phyloP scores from a whole-genome alignment of 2,888 invertebrate species.

The Odontocolon sp. region DNA sequence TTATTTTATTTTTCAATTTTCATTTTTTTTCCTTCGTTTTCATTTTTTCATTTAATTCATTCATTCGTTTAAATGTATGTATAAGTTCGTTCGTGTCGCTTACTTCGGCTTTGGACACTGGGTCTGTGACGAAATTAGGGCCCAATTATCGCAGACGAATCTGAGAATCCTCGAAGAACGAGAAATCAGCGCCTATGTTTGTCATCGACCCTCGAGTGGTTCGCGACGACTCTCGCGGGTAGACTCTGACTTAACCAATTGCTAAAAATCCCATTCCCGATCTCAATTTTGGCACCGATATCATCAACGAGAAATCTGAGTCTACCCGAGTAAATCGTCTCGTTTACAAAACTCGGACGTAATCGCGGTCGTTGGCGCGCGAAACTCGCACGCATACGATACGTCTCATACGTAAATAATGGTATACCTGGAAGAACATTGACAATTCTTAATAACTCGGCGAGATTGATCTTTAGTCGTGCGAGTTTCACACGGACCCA shows the following conservation, averaged over 20 bases:
- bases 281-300: constrained; percentile 1
- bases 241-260: not conserved
- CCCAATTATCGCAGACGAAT: constrained; percentile 34
- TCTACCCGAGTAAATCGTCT: not conserved
- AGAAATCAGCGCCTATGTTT: not conserved
- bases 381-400: constrained; percentile 19
- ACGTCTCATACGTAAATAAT: not conserved
- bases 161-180: not conserved
- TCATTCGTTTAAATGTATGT: constrained; percentile 38
- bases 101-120: constrained; percentile 64
- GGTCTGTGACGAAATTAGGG: constrained; percentile 53
- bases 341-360: not conserved
- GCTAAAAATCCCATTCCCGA: too few relatives aligned
- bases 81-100: constrained; percentile 60
- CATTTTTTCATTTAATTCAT: constrained; percentile 27
- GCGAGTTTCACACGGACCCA: constrained; percentile 2
- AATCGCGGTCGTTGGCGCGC: not conserved
- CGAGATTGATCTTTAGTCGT: not conserved
- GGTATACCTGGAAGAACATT: constrained; percentile 34
- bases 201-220: not conserved
- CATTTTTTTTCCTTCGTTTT: constrained; percentile 38
- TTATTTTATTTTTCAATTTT: constrained; percentile 23
- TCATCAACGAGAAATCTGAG: not conserved
- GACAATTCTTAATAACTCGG: not conserved
- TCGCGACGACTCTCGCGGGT: not conserved